A percentile compares a stretch with the other conserved stretches of the same genome.
Conservation (phyloP, 2,888 invertebrate species). For the Agrotis clavis region DNA sequence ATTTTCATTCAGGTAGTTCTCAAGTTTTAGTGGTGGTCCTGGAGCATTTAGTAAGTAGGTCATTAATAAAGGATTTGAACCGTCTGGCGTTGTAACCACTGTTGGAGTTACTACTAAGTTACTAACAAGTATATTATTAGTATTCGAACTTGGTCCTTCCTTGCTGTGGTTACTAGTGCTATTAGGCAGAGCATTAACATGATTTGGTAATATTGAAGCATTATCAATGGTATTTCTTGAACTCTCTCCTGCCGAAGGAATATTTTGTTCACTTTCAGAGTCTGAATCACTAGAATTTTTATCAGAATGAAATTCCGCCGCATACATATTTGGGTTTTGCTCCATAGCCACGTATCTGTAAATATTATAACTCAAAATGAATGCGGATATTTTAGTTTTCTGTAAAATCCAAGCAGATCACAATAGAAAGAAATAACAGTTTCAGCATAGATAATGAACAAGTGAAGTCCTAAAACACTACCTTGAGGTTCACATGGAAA, state of each 20-base stretch:
- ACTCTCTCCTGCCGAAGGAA: background rate
- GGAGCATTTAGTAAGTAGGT: background rate
- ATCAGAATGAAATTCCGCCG: conserved; percentile 6
- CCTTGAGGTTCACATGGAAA: background rate
- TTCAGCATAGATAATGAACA: background rate
- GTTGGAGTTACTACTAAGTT: background rate
- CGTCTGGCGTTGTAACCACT: background rate
- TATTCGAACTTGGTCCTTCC: background rate
- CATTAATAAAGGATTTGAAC: background rate
- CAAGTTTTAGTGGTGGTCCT: background rate
- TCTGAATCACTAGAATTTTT: conserved; percentile 29
- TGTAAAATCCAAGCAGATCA: background rate
- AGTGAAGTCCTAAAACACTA: background rate
- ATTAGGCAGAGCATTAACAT: background rate
- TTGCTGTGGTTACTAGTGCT: background rate
- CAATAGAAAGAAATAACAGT: background rate
- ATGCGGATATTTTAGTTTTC: background rate
- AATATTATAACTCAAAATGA: background rate
- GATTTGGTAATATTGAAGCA: conserved; percentile 3
- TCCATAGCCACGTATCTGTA: conserved; percentile 54
- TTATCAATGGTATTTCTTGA: background rate
- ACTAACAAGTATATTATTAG: background rate
- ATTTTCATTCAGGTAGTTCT: background rate
- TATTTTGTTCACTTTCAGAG: conserved; percentile 16
- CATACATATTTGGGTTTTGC: background rate